These are phyloP conservation scores for Philereme transversata DNA, from an alignment of 2,888 invertebrate genomes.

Conservation along the genomic window DNA sequence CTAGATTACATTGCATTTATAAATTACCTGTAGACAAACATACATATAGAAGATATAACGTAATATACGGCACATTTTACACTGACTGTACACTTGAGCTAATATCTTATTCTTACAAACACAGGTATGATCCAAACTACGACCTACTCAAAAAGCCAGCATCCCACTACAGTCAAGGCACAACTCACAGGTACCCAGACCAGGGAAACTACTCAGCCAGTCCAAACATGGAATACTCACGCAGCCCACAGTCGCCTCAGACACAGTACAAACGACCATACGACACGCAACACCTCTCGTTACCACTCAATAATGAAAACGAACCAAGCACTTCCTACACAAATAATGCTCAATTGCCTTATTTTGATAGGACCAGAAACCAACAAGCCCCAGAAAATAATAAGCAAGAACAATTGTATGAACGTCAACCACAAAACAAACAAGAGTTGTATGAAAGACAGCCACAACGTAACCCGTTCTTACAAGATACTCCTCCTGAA, in stretches of 20 bases:
- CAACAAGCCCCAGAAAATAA: slow-evolving; percentile 55
- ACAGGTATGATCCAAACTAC: slow-evolving; percentile 82
- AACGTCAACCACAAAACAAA: slow-evolving; percentile 45
- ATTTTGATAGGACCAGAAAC: slow-evolving; percentile 75
- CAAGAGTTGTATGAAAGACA: slow-evolving; percentile 69
- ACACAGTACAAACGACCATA: slow-evolving; percentile 71
- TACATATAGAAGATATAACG: neutral
- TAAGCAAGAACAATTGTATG: slow-evolving; percentile 64
- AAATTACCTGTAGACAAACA: neutral
- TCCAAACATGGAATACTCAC: slow-evolving; percentile 79
- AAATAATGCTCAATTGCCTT: slow-evolving; percentile 79
- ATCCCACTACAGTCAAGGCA: slow-evolving; percentile 78
- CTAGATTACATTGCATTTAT: neutral
- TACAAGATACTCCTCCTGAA: slow-evolving; percentile 65
- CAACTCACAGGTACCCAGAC: slow-evolving; percentile 71
- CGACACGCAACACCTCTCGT: slow-evolving; percentile 75
- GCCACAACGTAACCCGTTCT: slow-evolving; percentile 68
- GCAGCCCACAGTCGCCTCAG: slow-evolving; percentile 74
- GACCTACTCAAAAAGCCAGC: slow-evolving; percentile 81
- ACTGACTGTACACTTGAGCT: slow-evolving; percentile 17
- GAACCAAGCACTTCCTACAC: slow-evolving; percentile 73
- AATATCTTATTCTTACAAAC: slow-evolving; percentile 32
- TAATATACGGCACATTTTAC: neutral
- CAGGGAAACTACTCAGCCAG: slow-evolving; percentile 67
- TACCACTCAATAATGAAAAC: slow-evolving; percentile 76